Percentiles rank a stretch among this genome's conserved stretches.
These are phyloP conservation scores for Neoascia interrupta DNA, from an alignment of 2,888 invertebrate genomes.

Conservation along the genomic window DNA sequence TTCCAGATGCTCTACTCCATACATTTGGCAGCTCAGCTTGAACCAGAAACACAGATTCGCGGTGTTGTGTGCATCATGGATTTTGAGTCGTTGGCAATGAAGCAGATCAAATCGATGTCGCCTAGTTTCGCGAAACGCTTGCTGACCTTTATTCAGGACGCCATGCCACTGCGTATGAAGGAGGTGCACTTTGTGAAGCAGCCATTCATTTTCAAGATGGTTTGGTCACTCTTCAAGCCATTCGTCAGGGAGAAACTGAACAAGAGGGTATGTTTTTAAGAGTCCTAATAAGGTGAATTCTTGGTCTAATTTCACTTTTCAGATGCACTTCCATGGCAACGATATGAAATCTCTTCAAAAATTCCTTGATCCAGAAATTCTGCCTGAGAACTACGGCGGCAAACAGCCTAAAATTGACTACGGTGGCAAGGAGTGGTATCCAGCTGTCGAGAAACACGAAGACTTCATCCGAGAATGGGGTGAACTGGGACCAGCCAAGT, in stretches of 20 bases:
- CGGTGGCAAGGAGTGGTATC: constrained; percentile 88
- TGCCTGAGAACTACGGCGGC: constrained; percentile 90
- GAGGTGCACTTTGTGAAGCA: constrained; percentile 93
- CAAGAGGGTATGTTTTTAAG: constrained; percentile 83
- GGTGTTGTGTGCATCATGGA: constrained; percentile 92
- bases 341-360: constrained; percentile 90
- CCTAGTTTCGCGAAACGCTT: constrained; percentile 88
- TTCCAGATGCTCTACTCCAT: constrained; percentile 89
- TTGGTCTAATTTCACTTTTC: constrained; percentile 55
- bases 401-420: constrained; percentile 87
- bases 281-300: background rate
- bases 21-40: constrained; percentile 88
- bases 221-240: constrained; percentile 92
- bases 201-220: constrained; percentile 90
- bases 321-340: constrained; percentile 91
- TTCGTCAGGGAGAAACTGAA: constrained; percentile 89
- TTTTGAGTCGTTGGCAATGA: constrained; percentile 88
- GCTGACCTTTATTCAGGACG: constrained; percentile 91
- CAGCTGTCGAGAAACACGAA: constrained; percentile 83
- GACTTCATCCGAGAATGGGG: constrained; percentile 86
- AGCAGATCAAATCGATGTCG: constrained; percentile 85
- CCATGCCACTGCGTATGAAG: constrained; percentile 91
- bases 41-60: constrained; percentile 89
- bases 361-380: constrained; percentile 84
- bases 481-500: constrained; percentile 84